Base-by-base conservation (phyloP, 2,888 invertebrate species). In the Drosophila longiperda region DNA sequence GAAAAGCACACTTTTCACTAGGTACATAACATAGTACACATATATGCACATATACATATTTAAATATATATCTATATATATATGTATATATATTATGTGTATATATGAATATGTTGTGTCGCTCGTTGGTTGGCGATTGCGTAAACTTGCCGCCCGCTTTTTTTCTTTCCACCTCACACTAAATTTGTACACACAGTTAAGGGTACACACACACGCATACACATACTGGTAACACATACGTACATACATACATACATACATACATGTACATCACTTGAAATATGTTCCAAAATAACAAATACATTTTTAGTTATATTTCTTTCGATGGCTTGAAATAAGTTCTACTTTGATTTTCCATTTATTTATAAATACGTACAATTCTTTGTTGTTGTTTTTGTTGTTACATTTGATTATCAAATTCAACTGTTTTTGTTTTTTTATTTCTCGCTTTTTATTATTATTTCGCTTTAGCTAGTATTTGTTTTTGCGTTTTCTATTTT, bases 101-200 rank as follows among this genome's bases (percentile, higher is more conserved):
- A 66, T 64, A 60, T 45, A 26, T 65, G 65, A 48, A 54, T 64
- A 69, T 65, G 66, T 77, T 73, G 73, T 52, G 62, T 75, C 57
- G 70, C 59, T 76, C 69, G 70, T 75, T 80, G 66, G 66, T 73
- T 83, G 80, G 87, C 89, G 87, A 87, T 87, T 87, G 87, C 87
- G 87, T 87, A 87, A 87, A 87, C 90, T 84, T 89, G 87, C 85
- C 85, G 85, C 89, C 89, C 89, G 85, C 89, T 86, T 86, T 85
- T 82, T 84, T 81, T 85, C 34, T 26, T 83, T 80, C 82, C 78
- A 89, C 74, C 85, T 82, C 89, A 87, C 79, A 85, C 84, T 72
- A 84, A 85, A 89, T 87, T 89, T 89, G 75, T 89, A 85, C 89
- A 89, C 79, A 89, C 74, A 75, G 70, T 75, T 79, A 79, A 75